A percentile compares a stretch with the other conserved stretches of the same genome.
Conservation (phyloP, 2,113 vertebrate genomes). For the Ivindomyrus marchei region DNA sequence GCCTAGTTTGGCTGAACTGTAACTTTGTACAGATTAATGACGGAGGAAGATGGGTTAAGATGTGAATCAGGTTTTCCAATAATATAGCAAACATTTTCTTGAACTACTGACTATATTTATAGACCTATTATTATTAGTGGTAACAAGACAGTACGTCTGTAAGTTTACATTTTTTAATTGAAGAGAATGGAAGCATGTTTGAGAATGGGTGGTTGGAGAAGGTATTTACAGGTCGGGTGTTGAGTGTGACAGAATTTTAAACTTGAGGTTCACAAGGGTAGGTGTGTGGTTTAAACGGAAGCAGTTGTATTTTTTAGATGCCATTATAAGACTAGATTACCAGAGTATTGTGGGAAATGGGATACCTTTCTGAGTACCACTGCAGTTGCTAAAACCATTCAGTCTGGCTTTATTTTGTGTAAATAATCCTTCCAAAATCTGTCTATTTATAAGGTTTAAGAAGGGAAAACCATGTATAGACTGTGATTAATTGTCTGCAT, state of each 20-base stretch:
- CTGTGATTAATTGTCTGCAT: slow-evolving; percentile 68
- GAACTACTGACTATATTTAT: slow-evolving; percentile 5
- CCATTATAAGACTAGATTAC: slow-evolving; percentile 39
- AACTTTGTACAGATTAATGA: not conserved
- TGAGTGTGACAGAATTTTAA: slow-evolving; percentile 4
- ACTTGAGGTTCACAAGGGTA: not conserved
- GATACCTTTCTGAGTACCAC: slow-evolving; percentile 25
- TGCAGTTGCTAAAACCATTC: slow-evolving; percentile 37
- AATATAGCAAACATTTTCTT: not conserved
- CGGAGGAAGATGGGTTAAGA: not conserved
- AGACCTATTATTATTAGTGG: slow-evolving; percentile 6
- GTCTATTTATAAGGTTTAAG: slow-evolving; percentile 78
- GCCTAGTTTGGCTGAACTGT: not conserved
- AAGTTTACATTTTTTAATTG: not conserved
- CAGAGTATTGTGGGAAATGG: slow-evolving; percentile 4
- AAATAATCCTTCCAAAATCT: slow-evolving; percentile 75
- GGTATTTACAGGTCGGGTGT: not conserved
- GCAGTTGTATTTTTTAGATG: slow-evolving; percentile 8
- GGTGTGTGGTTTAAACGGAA: not conserved
- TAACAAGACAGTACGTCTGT: slow-evolving; percentile 2
- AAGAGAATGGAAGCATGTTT: slow-evolving; percentile 1
- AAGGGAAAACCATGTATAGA: slow-evolving; percentile 84
- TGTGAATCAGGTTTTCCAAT: slow-evolving; percentile 10
- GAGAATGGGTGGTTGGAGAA: not conserved
- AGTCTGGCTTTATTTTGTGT: slow-evolving; percentile 70